These are phyloP conservation scores for Andricus grossulariae DNA, from an alignment of 1,140 invertebrate genomes.

Conservation along the genomic window DNA sequence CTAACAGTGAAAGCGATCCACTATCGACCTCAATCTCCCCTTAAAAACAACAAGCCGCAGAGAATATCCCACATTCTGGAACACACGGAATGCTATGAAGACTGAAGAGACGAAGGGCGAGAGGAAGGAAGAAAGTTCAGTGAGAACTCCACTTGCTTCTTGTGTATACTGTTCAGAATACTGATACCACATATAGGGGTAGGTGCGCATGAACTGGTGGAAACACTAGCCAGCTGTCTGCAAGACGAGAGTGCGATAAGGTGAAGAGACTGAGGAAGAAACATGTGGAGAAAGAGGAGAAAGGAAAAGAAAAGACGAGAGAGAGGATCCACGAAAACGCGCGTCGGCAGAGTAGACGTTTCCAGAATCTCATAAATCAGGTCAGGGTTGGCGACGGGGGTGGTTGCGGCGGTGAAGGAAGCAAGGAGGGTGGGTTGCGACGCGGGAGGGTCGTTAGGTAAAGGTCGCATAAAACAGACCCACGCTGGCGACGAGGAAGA, in stretches of 20 bases:
- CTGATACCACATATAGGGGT: slow-evolving; percentile 9
- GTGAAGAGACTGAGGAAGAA: slow-evolving; percentile 14
- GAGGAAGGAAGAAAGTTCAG: slow-evolving; percentile 41
- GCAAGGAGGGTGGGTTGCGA: slow-evolving; percentile 50
- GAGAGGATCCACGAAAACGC: slow-evolving; percentile 59
- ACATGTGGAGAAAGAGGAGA: not conserved
- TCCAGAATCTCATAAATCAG: slow-evolving; percentile 76
- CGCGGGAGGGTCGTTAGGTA: slow-evolving; percentile 65
- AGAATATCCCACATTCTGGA: no score
- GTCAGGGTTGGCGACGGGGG: slow-evolving; percentile 74
- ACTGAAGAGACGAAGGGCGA: not conserved
- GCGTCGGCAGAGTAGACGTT: slow-evolving; percentile 68
- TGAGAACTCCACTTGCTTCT: slow-evolving; percentile 39
- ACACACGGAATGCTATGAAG: no score
- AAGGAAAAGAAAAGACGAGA: slow-evolving; percentile 20
- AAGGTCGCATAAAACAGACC: slow-evolving; percentile 74
- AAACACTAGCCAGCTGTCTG: slow-evolving; percentile 73
- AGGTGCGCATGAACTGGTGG: slow-evolving; percentile 48
- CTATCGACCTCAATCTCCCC: no score
- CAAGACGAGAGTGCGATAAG: slow-evolving; percentile 35
- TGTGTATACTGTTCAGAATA: not conserved
- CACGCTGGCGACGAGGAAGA: slow-evolving; percentile 53
- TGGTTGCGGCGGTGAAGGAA: slow-evolving; percentile 56
- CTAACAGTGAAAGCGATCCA: no score
- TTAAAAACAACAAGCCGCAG: no score